Conservation (phyloP, 2,797 vertebrate genomes). For the Pygocentrus nattereri region DNA sequence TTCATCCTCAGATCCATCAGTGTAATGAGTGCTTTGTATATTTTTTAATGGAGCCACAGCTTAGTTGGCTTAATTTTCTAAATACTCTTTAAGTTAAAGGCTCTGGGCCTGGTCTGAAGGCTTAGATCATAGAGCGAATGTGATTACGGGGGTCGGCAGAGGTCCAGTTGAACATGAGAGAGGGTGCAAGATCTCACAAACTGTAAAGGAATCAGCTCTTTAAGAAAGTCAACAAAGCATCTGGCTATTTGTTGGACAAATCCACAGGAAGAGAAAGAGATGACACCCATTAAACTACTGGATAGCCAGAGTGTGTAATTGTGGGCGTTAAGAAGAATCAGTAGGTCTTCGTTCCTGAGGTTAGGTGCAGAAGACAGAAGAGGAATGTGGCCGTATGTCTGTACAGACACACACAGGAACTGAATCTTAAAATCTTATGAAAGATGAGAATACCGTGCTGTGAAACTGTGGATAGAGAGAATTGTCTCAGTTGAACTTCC, state of each 20-base stretch:
- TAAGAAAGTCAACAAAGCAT: not conserved
- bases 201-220: not conserved
- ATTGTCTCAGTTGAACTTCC: too few relatives aligned
- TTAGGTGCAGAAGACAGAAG: constrained; percentile 6
- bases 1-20: too few relatives aligned
- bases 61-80: too few relatives aligned
- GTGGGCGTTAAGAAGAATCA: not conserved
- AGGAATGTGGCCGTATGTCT: not conserved
- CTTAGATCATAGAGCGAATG: not conserved
- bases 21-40: not conserved
- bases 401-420: not conserved
- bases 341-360: not conserved
- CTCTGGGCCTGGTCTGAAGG: not conserved
- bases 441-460: too few relatives aligned
- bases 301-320: not conserved
- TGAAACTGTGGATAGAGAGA: too few relatives aligned
- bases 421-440: too few relatives aligned
- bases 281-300: not conserved
- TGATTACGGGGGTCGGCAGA: not conserved
- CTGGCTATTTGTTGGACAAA: not conserved
- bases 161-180: not conserved
- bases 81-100: too few relatives aligned
- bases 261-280: not conserved
- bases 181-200: not conserved
- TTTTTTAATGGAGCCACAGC: not conserved